Evolutionary conservation across 2,113 vertebrate species (phyloP).

Genomic region (Thryonomys swinderianus): DNA sequence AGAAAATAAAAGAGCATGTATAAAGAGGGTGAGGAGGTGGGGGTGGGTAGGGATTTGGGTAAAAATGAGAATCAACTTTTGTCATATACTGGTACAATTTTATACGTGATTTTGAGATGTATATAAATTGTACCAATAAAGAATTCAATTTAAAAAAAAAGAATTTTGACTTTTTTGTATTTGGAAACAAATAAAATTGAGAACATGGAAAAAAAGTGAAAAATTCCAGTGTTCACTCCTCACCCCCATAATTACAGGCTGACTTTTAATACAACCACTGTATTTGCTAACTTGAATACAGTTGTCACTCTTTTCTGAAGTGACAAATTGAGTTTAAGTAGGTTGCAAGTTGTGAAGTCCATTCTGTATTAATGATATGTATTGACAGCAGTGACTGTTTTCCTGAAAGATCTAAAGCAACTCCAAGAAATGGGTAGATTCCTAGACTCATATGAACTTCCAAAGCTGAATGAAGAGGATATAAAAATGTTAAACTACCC

Average conservation of each 20-base stretch:
- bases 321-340: neutral
- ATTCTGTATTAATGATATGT: neutral
- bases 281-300: neutral
- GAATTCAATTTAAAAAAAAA: too few relatives aligned
- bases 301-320: neutral
- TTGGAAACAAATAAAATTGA: conserved; percentile 87
- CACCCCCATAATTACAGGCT: neutral
- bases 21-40: too few relatives aligned
- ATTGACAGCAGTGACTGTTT: neutral
- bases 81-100: too few relatives aligned
- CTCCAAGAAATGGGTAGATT: too few relatives aligned
- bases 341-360: neutral
- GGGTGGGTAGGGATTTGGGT: too few relatives aligned
- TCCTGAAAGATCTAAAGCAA: neutral
- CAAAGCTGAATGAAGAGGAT: too few relatives aligned
- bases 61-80: too few relatives aligned
- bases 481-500: too few relatives aligned
- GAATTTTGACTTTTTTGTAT: conserved; percentile 88
- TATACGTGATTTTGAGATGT: too few relatives aligned
- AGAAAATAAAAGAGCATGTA: too few relatives aligned
- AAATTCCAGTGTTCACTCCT: neutral
- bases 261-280: neutral
- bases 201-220: conserved; percentile 65
- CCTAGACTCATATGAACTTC: too few relatives aligned
- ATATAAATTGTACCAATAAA: too few relatives aligned